Base-by-base conservation (phyloP, 2,797 vertebrate genomes). In the Salmo trutta region DNA sequence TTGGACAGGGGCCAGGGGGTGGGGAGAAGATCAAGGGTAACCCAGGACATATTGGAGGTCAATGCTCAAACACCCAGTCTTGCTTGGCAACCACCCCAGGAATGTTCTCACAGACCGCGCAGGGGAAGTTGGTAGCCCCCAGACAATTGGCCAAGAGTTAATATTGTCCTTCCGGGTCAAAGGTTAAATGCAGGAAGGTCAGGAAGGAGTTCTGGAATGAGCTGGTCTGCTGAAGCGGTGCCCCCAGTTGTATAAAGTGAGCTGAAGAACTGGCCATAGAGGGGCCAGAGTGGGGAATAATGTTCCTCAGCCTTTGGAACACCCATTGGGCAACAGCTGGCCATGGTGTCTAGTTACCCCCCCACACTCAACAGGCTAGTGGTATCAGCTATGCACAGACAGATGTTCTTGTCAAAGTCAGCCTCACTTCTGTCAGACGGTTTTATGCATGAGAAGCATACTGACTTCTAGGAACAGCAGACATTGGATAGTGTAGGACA, bases 101-200 rank as follows among this genome's bases (percentile, higher is more conserved):
- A 95, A 95, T 95, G 93, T 95, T 95, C 94, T 94, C 94, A 95
- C 93, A 93, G 91, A 88, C 91, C 84, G 84, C 81, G 79, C 86
- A 90, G 90, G 93, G 94, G 93, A 94, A 94, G 93, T 93, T 82
- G 86, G 90, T 90, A 91, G 91, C 90, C 91, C 89, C 89, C 81
- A 84, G 90, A 94, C 93, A 94, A 95, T 94, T 92, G 91, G 85
- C 86, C 86, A 91, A 93, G 93, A 95, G 93, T 95, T 95, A 94
- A 94, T 95, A 94, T 94, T 95, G 94, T 92, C 93, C 93, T 93
- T 94, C 89, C 83, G 81, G 92, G 94, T 90, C 93, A 92, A 87
- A 92, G 93, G 94, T 94, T 94, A 94, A 93, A 94, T 94, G 93
- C 92, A 90, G 93, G 85, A 79, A 92, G 93, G 93, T 94, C 93